Conservation (phyloP, 2,888 invertebrate genomes). For the Baccha elongata region DNA sequence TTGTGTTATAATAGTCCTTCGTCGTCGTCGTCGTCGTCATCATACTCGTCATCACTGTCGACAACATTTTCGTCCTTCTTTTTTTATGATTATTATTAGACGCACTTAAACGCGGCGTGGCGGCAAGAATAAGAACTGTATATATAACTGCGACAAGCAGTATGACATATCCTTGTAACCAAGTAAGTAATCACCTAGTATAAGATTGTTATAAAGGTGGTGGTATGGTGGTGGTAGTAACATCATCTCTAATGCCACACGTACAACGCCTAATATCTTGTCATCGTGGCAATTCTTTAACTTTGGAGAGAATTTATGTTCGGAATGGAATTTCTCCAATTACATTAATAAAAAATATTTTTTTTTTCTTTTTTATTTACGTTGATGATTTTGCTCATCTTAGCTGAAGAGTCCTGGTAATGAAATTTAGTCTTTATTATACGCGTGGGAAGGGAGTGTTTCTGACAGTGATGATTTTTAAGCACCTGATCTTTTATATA, state of each 20-base stretch:
- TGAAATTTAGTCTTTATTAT: constrained; percentile 68
- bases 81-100: constrained; percentile 74
- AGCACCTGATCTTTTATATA: constrained; percentile 43
- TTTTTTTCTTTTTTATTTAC: constrained; percentile 71
- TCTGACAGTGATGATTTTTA: constrained; percentile 20
- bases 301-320: constrained; percentile 58
- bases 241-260: background rate
- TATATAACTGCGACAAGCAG: constrained; percentile 5
- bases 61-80: constrained; percentile 61
- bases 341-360: constrained; percentile 71
- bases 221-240: constrained; percentile 7
- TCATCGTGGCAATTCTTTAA: constrained; percentile 59
- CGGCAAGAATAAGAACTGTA: constrained; percentile 2
- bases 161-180: constrained; percentile 59
- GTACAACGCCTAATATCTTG: constrained; percentile 52
- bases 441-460: constrained; percentile 35
- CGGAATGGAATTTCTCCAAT: constrained; percentile 70
- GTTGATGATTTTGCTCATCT: constrained; percentile 56
- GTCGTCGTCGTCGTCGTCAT: constrained; percentile 29
- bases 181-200: constrained; percentile 65
- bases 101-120: constrained; percentile 61
- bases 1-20: constrained; percentile 21
- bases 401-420: constrained; percentile 37
- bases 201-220: constrained; percentile 34
- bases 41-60: constrained; percentile 13